Evolutionary conservation across 2,888 invertebrate genomes (phyloP).

Genomic region (Eristalinus sepulchralis): DNA sequence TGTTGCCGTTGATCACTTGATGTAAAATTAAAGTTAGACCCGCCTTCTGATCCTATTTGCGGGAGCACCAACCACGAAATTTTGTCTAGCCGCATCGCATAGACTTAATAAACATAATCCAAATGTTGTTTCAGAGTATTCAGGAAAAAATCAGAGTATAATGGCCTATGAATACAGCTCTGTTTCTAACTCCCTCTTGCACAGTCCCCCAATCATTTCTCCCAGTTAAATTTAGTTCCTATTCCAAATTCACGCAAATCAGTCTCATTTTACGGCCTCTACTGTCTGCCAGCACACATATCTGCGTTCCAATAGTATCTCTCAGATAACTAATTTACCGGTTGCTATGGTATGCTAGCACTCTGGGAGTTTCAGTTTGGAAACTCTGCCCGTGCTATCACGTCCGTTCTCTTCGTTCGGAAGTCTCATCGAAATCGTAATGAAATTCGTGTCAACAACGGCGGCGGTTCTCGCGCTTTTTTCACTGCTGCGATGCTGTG

Average conservation of each 20-base stretch:
- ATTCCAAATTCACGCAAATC: not conserved
- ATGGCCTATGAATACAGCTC: too few relatives aligned
- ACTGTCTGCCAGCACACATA: not conserved
- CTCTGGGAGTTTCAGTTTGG: not conserved
- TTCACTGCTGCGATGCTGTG: constrained; percentile 29
- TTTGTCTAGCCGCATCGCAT: too few relatives aligned
- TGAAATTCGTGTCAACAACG: not conserved
- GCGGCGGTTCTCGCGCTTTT: not conserved
- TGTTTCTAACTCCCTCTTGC: too few relatives aligned
- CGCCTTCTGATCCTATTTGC: too few relatives aligned
- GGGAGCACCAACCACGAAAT: too few relatives aligned
- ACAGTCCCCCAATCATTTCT: not conserved
- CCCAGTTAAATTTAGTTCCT: not conserved
- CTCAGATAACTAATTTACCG: constrained; percentile 31
- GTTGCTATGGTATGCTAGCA: not conserved
- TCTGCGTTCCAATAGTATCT: constrained; percentile 16
- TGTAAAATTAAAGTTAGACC: too few relatives aligned
- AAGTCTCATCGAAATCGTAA: not conserved
- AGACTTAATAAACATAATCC: too few relatives aligned
- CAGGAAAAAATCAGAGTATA: too few relatives aligned
- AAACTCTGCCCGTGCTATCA: constrained; percentile 7
- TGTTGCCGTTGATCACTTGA: too few relatives aligned
- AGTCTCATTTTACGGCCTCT: not conserved
- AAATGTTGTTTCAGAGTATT: too few relatives aligned
- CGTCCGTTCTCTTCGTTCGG: not conserved